phyloP scores from a whole-genome alignment of 2,888 invertebrate genomes.

The Tromatobia lineatoria region DNA sequence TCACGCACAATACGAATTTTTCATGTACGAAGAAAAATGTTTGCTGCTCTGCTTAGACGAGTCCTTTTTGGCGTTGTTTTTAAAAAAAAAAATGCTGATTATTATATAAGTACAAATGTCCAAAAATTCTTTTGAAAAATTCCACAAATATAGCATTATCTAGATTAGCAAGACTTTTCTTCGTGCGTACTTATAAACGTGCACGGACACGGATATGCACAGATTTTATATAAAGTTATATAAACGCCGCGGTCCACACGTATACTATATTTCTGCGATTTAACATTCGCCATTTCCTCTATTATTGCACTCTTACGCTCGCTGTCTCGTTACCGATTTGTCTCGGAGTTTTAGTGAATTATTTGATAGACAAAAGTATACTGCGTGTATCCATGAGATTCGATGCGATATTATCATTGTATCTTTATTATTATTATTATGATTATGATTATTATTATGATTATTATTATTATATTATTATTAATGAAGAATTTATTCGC shows the following conservation, averaged over 20 bases:
- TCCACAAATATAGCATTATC: not conserved
- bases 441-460: slow-evolving; percentile 59
- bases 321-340: slow-evolving; percentile 63
- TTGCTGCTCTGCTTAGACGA: not conserved
- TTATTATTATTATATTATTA: slow-evolving; percentile 64
- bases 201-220: slow-evolving; percentile 49
- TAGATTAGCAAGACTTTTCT: slow-evolving; percentile 7
- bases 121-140: not conserved
- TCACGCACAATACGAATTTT: slow-evolving; percentile 56
- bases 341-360: slow-evolving; percentile 66
- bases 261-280: slow-evolving; percentile 2
- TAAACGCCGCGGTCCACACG: slow-evolving; percentile 23
- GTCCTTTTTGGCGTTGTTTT: not conserved
- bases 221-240: slow-evolving; percentile 52
- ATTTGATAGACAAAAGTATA: slow-evolving; percentile 63
- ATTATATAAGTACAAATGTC: slow-evolving; percentile 1
- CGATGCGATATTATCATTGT: slow-evolving; percentile 63
- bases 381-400: slow-evolving; percentile 62
- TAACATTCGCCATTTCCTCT: slow-evolving; percentile 38
- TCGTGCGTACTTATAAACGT: slow-evolving; percentile 35
- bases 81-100: not conserved
- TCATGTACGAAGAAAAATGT: slow-evolving; percentile 46
- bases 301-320: slow-evolving; percentile 61
- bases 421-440: slow-evolving; percentile 61
- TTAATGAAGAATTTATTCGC: slow-evolving; percentile 66